These are phyloP conservation scores for Zonotrichia albicollis DNA, from an alignment of 2,797 vertebrate species.

Conservation along the genomic window DNA sequence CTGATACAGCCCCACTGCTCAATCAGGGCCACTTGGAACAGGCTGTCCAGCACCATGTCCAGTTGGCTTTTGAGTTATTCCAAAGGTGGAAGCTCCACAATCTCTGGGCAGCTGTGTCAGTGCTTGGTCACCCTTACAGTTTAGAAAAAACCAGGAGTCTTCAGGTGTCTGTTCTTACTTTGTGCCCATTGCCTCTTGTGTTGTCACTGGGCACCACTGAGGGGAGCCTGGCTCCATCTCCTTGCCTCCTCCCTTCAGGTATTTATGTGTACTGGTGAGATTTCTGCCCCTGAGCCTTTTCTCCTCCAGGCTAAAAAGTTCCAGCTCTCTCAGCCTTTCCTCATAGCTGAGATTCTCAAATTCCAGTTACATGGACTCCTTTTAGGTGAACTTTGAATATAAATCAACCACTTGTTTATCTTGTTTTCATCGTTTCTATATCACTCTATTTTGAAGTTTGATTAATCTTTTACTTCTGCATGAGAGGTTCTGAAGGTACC, in stretches of 20 bases:
- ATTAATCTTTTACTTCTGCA: neutral
- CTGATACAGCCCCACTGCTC: neutral
- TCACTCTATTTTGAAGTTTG: neutral
- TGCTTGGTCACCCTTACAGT: neutral
- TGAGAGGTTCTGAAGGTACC: neutral
- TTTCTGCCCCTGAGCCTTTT: neutral
- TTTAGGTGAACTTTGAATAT: neutral
- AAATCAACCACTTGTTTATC: neutral
- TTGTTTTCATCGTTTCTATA: neutral
- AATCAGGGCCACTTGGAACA: neutral
- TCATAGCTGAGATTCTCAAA: neutral
- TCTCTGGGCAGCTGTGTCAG: neutral
- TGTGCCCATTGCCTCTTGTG: neutral
- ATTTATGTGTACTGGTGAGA: neutral
- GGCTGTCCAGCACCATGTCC: neutral
- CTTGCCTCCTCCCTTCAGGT: neutral
- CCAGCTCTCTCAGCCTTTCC: neutral
- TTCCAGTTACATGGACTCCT: neutral
- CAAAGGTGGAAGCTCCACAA: neutral
- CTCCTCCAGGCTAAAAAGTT: neutral
- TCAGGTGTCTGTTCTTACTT: neutral
- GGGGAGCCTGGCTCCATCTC: neutral
- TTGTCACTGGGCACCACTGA: neutral
- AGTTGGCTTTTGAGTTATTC: neutral
- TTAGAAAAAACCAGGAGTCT: neutral